phyloP scores from a whole-genome alignment of 2,797 vertebrate genomes.

The Halcyon leucocephala region DNA sequence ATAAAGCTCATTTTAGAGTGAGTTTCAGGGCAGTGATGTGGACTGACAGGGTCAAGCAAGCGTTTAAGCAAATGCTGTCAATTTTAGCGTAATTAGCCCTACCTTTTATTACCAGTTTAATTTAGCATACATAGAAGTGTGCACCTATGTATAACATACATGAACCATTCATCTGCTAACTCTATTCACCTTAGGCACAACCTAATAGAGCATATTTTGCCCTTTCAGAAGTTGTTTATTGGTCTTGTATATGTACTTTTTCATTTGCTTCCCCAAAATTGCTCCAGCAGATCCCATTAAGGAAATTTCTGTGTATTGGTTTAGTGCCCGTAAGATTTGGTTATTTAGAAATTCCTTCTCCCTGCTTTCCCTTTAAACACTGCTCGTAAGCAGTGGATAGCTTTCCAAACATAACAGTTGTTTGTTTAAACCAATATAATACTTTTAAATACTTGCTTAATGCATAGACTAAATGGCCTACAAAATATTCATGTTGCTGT shows the following conservation, averaged over 20 bases:
- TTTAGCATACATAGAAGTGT: background rate
- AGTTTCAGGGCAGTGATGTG: background rate
- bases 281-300: background rate
- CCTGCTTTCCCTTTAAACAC: background rate
- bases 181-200: background rate
- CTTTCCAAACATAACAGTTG: background rate
- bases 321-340: background rate
- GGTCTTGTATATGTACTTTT: background rate
- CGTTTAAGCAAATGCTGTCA: background rate
- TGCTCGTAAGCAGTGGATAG: background rate
- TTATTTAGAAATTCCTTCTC: background rate
- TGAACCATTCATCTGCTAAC: background rate
- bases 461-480: background rate
- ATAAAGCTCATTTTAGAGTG: background rate
- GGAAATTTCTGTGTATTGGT: background rate
- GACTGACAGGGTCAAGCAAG: background rate
- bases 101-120: background rate
- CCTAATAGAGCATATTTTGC: background rate
- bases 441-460: constrained; percentile 18
- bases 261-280: background rate
- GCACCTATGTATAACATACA: background rate
- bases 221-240: background rate
- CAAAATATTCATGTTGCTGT: background rate
- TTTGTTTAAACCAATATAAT: constrained; percentile 19
- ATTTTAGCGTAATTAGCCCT: background rate